Evolutionary conservation across 2,113 vertebrate genomes (phyloP).

Genomic region (Mus musculus): DNA sequence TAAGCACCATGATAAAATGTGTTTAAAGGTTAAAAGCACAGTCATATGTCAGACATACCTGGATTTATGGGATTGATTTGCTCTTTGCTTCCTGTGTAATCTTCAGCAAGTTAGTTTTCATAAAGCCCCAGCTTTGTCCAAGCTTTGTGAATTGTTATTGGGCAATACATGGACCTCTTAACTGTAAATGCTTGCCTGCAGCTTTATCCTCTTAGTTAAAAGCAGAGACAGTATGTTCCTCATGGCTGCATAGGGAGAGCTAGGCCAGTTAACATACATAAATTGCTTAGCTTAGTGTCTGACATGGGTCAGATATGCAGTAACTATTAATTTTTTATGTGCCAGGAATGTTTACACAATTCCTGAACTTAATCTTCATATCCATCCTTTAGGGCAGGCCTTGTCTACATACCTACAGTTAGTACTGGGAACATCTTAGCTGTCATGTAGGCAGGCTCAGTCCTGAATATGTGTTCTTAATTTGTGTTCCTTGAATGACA

Average conservation of each 20-base stretch:
- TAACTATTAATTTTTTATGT: background rate
- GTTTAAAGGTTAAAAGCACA: background rate
- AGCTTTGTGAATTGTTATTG: background rate
- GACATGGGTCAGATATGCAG: background rate
- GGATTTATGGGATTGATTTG: background rate
- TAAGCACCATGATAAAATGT: background rate
- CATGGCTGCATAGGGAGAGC: background rate
- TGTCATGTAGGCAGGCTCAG: background rate
- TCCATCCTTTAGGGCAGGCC: background rate
- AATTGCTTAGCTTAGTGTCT: background rate
- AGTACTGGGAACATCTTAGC: background rate
- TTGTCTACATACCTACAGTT: background rate
- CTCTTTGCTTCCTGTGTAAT: conserved; percentile 10
- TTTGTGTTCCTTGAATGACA: background rate
- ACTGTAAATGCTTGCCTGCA: background rate
- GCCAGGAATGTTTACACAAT: background rate
- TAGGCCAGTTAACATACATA: background rate
- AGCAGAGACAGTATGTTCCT: background rate
- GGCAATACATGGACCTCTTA: background rate
- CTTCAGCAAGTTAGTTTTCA: background rate
- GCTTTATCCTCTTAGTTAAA: background rate
- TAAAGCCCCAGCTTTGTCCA: background rate
- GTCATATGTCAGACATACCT: background rate
- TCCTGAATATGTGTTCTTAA: background rate
- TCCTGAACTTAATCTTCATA: conserved; percentile 23